Conservation (phyloP, 1,140 invertebrate species). For the Whitmania pigra region DNA sequence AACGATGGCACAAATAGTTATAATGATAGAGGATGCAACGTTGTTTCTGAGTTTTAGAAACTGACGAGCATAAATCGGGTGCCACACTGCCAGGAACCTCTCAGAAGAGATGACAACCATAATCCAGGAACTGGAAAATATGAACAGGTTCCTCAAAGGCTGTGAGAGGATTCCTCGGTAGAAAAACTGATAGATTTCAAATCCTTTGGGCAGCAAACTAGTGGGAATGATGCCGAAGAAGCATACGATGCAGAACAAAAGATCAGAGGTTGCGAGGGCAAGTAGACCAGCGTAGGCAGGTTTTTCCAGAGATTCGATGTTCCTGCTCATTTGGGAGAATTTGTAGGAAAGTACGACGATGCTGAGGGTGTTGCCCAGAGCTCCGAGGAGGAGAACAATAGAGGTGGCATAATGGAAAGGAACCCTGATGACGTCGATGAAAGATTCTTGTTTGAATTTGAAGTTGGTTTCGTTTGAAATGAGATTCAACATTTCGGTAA, state of each 20-base stretch:
- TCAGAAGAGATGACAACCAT: slow-evolving; percentile 19
- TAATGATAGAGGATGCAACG: background rate
- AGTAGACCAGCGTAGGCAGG: slow-evolving; percentile 19
- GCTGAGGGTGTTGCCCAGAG: too few species aligned
- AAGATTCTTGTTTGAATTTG: too few species aligned
- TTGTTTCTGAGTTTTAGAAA: slow-evolving; percentile 9
- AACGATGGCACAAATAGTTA: slow-evolving; percentile 14
- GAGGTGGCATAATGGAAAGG: too few species aligned
- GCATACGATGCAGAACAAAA: slow-evolving; percentile 20
- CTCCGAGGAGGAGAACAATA: too few species aligned
- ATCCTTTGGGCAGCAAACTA: background rate
- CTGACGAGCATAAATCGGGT: slow-evolving; percentile 21
- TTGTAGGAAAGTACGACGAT: too few species aligned
- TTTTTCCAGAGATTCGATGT: slow-evolving; percentile 12
- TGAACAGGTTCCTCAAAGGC: slow-evolving; percentile 20
- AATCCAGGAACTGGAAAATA: slow-evolving; percentile 24
- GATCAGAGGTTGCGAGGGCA: slow-evolving; percentile 20
- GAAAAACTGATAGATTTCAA: background rate
- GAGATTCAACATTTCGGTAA: too few species aligned
- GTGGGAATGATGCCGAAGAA: background rate
- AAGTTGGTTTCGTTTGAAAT: too few species aligned
- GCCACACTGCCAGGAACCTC: slow-evolving; percentile 23
- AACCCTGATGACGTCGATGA: too few species aligned
- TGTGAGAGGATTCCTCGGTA: background rate
- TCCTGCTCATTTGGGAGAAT: too few species aligned